Percentiles rank a stretch among this genome's conserved stretches.
Conservation (phyloP, 1,140 invertebrate genomes). For the Ceratitis capitata region DNA sequence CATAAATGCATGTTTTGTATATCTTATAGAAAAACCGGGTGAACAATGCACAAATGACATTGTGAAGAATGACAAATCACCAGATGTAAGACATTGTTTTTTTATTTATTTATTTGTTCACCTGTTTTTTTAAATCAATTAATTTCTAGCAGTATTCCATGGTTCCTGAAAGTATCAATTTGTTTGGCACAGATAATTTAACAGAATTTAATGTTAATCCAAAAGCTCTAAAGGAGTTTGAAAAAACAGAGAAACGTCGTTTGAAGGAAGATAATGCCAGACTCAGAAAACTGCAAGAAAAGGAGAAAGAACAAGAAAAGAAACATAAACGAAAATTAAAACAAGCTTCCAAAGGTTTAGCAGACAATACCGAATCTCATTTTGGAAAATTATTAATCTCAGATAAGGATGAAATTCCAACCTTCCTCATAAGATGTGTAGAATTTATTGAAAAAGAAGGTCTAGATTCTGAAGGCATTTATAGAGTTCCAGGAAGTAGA, state of each 20-base stretch:
- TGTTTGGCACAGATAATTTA: conserved; percentile 72
- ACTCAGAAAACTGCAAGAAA: conserved; percentile 75
- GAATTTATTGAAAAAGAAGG: conserved; percentile 95
- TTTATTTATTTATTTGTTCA: background rate
- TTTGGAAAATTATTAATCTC: conserved; percentile 74
- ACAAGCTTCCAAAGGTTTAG: conserved; percentile 67
- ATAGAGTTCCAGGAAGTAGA: conserved; percentile 93
- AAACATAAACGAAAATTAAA: conserved; percentile 77
- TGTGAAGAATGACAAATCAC: conserved; percentile 70
- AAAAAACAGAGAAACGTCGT: conserved; percentile 78
- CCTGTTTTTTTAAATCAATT: conserved; percentile 41
- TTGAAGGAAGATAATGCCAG: conserved; percentile 76
- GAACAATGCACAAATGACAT: conserved; percentile 52
- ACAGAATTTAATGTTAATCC: conserved; percentile 74
- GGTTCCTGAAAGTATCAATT: conserved; percentile 67
- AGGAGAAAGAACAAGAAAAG: conserved; percentile 78
- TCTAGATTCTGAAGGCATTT: conserved; percentile 94
- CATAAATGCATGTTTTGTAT: background rate
- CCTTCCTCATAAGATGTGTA: conserved; percentile 95
- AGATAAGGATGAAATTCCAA: conserved; percentile 83
- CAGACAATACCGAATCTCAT: conserved; percentile 62
- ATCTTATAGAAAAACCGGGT: conserved; percentile 51
- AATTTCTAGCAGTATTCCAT: conserved; percentile 68
- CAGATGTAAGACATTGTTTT: conserved; percentile 69
- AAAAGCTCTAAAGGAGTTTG: conserved; percentile 78